phyloP scores from a whole-genome alignment of 2,888 invertebrate genomes.

The Parnassius apollo region DNA sequence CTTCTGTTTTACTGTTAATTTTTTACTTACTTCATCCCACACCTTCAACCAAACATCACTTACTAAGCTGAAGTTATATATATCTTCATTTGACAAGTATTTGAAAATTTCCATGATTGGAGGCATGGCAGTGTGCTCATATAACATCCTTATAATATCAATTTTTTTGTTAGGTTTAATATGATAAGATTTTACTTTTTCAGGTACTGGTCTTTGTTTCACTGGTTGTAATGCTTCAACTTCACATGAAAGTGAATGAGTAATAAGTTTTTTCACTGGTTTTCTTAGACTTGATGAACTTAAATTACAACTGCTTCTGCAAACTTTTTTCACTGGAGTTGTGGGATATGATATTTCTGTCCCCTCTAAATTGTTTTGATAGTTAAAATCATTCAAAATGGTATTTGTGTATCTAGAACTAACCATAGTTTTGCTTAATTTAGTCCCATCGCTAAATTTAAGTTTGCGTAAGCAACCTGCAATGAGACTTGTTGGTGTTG shows the following conservation, averaged over 20 bases:
- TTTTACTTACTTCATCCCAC: slow-evolving; percentile 54
- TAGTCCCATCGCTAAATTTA: slow-evolving; percentile 58
- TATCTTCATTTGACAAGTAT: slow-evolving; percentile 63
- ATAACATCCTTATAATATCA: slow-evolving; percentile 65
- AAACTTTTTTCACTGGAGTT: slow-evolving; percentile 65
- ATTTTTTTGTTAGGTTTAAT: slow-evolving; percentile 62
- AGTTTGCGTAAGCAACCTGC: slow-evolving; percentile 64
- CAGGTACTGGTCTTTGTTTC: slow-evolving; percentile 32
- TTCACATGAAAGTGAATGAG: slow-evolving; percentile 65
- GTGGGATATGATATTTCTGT: slow-evolving; percentile 57
- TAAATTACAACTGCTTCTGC: slow-evolving; percentile 53
- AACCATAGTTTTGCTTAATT: slow-evolving; percentile 34
- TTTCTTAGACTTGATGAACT: slow-evolving; percentile 51
- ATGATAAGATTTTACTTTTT: slow-evolving; percentile 30
- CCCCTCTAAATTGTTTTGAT: slow-evolving; percentile 36
- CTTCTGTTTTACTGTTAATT: slow-evolving; percentile 49
- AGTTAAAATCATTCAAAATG: slow-evolving; percentile 33
- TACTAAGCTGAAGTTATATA: slow-evolving; percentile 63
- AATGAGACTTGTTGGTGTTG: slow-evolving; percentile 68
- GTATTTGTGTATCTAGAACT: slow-evolving; percentile 29
- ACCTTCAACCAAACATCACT: slow-evolving; percentile 61
- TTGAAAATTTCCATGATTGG: slow-evolving; percentile 61
- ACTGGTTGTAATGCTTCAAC: slow-evolving; percentile 50
- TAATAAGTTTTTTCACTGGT: slow-evolving; percentile 59
- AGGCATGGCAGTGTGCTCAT: slow-evolving; percentile 48